Base-by-base conservation (phyloP, 2,888 invertebrate genomes). In the Dryadula phaetusa region DNA sequence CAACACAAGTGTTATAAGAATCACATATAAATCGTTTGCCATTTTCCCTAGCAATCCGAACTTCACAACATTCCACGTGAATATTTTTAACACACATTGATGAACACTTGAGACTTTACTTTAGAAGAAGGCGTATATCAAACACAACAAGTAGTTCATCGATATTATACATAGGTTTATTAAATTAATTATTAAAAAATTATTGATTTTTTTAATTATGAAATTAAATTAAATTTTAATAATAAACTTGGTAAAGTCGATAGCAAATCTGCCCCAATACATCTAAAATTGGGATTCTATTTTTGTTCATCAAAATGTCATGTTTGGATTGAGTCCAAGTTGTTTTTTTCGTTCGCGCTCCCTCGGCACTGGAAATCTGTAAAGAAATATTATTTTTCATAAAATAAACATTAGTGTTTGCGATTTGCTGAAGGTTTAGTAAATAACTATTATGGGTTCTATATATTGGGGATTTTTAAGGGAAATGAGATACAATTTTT, bases 21-120 rank as follows among this genome's bases (percentile, higher is more conserved):
- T 65, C 71, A 81, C 80, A 73, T 82, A 80, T 73, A 86, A 76
- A 78, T 68, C 67, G 34, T 53, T 72, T 66, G 40, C 66, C 72
- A 75, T 70, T 70, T 69, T 72, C 56, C 69, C 62, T 62, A 52
- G 61, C 16, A 47, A 60, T 66, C 37, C 22, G 22, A 69, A 72
- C 72, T 62, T 62, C 70, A 71, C 70, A 68, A 18, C 69, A 64
- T 63, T 72, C 66, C 74, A 72, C 74, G 47, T 61, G 65, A 68
- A 66, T 69, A 74, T 66, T 76, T 70, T 72, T 75, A 72, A 79
- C 70, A 85, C 82, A 83, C 89, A 88, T 88, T 86, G 85, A 86
- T 69, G 54, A 69, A 71, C 71, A 62, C 61, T 49, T 54, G n/a
- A 65, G 62, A 60, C 64, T 69, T 64, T 67, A 69, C 63, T 40